phyloP scores from a whole-genome alignment of 1,140 invertebrate genomes.

The Zaprionus camerounensis region DNA sequence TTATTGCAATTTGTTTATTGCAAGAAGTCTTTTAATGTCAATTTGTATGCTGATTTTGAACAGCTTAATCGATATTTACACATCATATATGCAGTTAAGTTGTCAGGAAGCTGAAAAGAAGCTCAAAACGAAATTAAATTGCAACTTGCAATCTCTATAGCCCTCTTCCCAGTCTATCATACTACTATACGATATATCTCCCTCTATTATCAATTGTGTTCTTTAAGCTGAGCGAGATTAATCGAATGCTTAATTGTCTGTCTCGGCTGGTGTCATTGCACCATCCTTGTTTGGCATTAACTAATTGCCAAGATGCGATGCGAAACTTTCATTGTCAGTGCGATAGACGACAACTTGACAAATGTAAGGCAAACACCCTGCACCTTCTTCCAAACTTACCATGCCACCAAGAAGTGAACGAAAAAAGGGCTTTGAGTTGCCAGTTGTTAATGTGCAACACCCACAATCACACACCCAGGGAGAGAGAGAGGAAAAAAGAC shows the following conservation, averaged over 20 bases:
- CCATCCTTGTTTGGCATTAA: conserved; percentile 70
- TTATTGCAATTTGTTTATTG: too few relatives aligned
- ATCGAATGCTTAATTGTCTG: conserved; percentile 33
- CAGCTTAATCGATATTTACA: too few relatives aligned
- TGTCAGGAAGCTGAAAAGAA: too few relatives aligned
- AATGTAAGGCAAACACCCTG: conserved; percentile 44
- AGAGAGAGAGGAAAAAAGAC: conserved; percentile 11
- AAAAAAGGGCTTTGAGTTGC: conserved; percentile 30
- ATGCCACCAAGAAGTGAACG: conserved; percentile 1
- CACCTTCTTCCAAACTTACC: conserved; percentile 15
- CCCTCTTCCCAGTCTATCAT: not conserved
- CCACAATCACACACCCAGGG: not conserved
- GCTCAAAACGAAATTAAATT: not conserved
- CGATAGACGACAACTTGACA: conserved; percentile 54
- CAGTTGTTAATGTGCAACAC: conserved; percentile 29
- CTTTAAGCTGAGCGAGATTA: conserved; percentile 8
- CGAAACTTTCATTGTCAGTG: conserved; percentile 36
- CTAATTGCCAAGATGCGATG: conserved; percentile 68
- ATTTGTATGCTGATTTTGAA: too few relatives aligned
- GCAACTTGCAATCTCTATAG: not conserved
- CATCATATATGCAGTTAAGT: too few relatives aligned
- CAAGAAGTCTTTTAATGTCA: too few relatives aligned
- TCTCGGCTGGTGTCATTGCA: conserved; percentile 35
- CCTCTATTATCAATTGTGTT: conserved; percentile 8
- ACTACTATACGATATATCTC: not conserved